These are phyloP conservation scores for Caenorhabditis uteleia DNA, from an alignment of 2,888 invertebrate species.

Conservation along the genomic window DNA sequence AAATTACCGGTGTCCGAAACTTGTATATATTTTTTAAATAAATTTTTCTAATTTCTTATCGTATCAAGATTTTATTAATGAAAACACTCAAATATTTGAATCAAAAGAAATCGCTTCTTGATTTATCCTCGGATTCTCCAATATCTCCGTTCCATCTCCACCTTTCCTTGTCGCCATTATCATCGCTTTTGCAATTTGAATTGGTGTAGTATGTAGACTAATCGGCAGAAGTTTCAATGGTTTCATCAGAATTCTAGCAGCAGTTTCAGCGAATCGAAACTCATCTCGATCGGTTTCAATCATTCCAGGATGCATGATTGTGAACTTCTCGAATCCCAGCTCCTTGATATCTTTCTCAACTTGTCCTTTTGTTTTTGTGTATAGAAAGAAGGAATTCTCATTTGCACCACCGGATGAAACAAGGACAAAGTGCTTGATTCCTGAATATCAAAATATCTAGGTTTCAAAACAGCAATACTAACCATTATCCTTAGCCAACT, in stretches of 20 bases:
- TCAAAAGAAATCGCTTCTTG: too few species aligned
- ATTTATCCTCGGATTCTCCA: slow-evolving; percentile 38
- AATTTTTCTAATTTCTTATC: background rate
- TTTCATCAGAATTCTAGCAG: slow-evolving; percentile 19
- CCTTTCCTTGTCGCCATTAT: slow-evolving; percentile 28
- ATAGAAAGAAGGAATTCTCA: slow-evolving; percentile 71
- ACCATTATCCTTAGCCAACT: slow-evolving; percentile 70
- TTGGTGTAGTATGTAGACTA: slow-evolving; percentile 32
- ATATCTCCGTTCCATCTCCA: slow-evolving; percentile 24
- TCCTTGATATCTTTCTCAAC: slow-evolving; percentile 46
- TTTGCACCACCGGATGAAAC: slow-evolving; percentile 73
- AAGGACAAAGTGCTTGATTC: slow-evolving; percentile 72
- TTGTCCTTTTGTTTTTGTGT: slow-evolving; percentile 71
- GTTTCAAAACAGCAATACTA: background rate
- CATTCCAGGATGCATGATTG: slow-evolving; percentile 48
- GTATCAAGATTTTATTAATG: too few species aligned
- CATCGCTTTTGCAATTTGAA: slow-evolving; percentile 48
- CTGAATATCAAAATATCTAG: slow-evolving; percentile 47
- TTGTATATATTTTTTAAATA: background rate
- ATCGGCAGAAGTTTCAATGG: slow-evolving; percentile 39
- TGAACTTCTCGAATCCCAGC: slow-evolving; percentile 46
- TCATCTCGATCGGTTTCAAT: slow-evolving; percentile 37
- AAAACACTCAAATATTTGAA: too few species aligned
- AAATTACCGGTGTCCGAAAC: background rate
- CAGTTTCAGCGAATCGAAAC: slow-evolving; percentile 31